phyloP scores from a whole-genome alignment of 2,113 vertebrate genomes.

The Dipodomys ordii region DNA sequence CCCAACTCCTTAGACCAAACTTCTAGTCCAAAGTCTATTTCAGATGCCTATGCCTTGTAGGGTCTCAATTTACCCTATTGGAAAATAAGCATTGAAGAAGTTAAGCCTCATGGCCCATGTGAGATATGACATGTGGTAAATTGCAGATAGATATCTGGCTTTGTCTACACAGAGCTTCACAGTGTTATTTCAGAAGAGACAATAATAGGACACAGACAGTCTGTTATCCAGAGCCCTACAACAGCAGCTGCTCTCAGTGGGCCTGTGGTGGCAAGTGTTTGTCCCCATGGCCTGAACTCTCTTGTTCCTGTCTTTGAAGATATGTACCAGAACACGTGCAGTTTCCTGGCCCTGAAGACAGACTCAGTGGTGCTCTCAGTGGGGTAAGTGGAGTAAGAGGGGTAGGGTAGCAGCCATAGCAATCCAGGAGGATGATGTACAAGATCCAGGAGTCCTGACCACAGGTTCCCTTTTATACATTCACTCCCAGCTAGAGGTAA shows the following conservation, averaged over 20 bases:
- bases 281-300: constrained; percentile 76
- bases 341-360: constrained; percentile 82
- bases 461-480: not conserved
- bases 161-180: not conserved
- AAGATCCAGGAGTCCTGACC: not conserved
- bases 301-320: constrained; percentile 84
- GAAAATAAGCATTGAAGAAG: not conserved
- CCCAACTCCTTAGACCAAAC: too few relatives aligned
- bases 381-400: constrained; percentile 78
- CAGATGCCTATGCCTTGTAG: not conserved
- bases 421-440: not conserved
- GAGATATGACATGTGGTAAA: too few relatives aligned
- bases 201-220: not conserved
- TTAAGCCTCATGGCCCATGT: too few relatives aligned
- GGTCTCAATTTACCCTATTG: not conserved
- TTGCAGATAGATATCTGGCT: too few relatives aligned
- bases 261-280: too few relatives aligned
- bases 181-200: not conserved
- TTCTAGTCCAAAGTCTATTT: not conserved
- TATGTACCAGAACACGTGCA: constrained; percentile 84
- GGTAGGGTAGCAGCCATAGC: not conserved
- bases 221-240: accelerated
- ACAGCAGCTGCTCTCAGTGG: accelerated
- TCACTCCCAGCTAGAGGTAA: accelerated
- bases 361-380: constrained; percentile 86